phyloP scores from a whole-genome alignment of 2,113 vertebrate species.

The Apodemus sylvaticus region DNA sequence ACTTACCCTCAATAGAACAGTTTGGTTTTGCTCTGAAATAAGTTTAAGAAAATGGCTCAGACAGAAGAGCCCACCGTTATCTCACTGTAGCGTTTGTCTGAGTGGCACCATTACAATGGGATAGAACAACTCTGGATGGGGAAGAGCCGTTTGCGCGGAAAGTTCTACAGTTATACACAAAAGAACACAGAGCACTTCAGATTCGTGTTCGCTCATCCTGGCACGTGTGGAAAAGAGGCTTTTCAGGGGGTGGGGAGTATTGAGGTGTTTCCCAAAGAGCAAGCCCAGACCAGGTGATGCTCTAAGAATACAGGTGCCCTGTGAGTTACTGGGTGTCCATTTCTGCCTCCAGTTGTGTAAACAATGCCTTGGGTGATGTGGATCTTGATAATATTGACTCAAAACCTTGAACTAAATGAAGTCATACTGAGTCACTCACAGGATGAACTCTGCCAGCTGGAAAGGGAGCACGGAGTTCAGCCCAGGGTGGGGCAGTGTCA shows the following conservation, averaged over 20 bases:
- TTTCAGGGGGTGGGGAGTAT: not conserved
- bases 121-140: conserved; percentile 2
- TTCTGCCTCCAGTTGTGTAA: not conserved
- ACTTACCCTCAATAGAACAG: not conserved
- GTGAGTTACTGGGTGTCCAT: not conserved
- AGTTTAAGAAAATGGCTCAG: not conserved
- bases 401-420: conserved; percentile 48
- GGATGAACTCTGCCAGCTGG: not conserved
- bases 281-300: not conserved
- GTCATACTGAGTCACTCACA: conserved; percentile 52
- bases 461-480: not conserved
- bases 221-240: not conserved
- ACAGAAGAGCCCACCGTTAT: not conserved
- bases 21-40: conserved; percentile 33
- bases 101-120: not conserved
- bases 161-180: conserved; percentile 19
- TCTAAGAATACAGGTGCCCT: not conserved
- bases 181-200: not conserved
- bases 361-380: not conserved
- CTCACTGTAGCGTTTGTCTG: conserved; percentile 17
- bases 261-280: not conserved
- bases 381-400: conserved; percentile 18
- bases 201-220: not conserved
- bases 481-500: rapidly evolving
- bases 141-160: conserved; percentile 30